A percentile compares a stretch with the other conserved stretches of the same genome.
phyloP scores from a whole-genome alignment of 2,888 invertebrate species.

The Apamea anceps region DNA sequence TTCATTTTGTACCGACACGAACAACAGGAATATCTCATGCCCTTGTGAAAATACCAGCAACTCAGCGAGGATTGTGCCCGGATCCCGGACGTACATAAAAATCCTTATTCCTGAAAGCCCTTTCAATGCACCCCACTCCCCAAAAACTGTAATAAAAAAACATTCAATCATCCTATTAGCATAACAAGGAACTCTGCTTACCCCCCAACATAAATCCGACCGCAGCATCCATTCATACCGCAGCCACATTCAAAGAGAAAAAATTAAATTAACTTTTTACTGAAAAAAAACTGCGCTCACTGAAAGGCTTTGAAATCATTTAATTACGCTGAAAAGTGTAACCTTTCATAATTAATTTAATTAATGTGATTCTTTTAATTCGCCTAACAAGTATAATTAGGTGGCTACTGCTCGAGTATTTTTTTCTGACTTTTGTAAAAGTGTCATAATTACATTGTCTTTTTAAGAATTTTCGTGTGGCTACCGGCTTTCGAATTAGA shows the following conservation, averaged over 20 bases:
- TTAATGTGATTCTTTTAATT: slow-evolving; percentile 56
- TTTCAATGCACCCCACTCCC: slow-evolving; percentile 6
- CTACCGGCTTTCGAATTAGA: too few relatives aligned
- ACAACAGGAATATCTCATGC: neutral
- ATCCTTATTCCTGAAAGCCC: neutral
- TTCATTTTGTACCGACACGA: neutral
- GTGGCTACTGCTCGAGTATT: slow-evolving; percentile 10
- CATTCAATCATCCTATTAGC: slow-evolving; percentile 40
- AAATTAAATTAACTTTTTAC: slow-evolving; percentile 46
- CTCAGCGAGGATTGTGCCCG: neutral
- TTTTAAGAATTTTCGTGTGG: neutral
- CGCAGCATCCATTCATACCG: slow-evolving; percentile 37
- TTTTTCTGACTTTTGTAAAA: slow-evolving; percentile 27
- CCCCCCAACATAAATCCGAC: slow-evolving; percentile 33
- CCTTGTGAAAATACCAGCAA: neutral
- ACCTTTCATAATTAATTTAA: slow-evolving; percentile 61
- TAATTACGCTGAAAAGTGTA: slow-evolving; percentile 59
- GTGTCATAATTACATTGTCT: slow-evolving; percentile 6
- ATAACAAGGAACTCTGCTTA: slow-evolving; percentile 49
- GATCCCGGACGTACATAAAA: slow-evolving; percentile 5
- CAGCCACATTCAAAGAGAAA: slow-evolving; percentile 49
- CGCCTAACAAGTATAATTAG: slow-evolving; percentile 47
- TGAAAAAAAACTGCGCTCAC: slow-evolving; percentile 38
- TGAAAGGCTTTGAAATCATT: slow-evolving; percentile 55
- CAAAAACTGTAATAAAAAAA: slow-evolving; percentile 28